phyloP scores from a whole-genome alignment of 2,797 vertebrate genomes.

The Ctenochaetus hawaiiensis region DNA sequence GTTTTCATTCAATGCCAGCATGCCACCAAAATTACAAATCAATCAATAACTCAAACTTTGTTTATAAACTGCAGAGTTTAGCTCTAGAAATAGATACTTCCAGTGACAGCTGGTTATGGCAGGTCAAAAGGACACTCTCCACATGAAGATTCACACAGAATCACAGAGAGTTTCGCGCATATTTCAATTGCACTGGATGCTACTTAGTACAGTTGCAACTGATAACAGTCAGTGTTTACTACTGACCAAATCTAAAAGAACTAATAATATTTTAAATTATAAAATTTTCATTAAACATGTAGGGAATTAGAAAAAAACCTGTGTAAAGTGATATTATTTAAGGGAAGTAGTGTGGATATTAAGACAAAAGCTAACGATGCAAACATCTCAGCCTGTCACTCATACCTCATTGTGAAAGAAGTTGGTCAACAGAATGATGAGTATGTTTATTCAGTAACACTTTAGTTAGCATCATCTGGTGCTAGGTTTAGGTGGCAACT shows the following conservation, averaged over 20 bases:
- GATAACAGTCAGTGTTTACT: background rate
- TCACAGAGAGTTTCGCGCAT: too few relatives aligned
- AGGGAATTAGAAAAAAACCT: too few relatives aligned
- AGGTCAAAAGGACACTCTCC: too few relatives aligned
- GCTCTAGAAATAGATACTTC: background rate
- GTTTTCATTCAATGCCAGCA: background rate
- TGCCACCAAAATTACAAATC: background rate
- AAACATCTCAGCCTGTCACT: slow-evolving; percentile 9
- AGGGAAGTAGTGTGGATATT: background rate
- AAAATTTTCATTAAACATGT: too few relatives aligned
- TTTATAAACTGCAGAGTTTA: background rate
- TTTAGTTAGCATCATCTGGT: too few relatives aligned
- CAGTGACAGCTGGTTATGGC: too few relatives aligned
- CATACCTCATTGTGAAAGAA: slow-evolving; percentile 29
- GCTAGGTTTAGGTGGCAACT: too few relatives aligned
- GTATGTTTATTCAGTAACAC: background rate
- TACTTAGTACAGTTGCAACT: too few relatives aligned
- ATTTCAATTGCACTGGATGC: too few relatives aligned
- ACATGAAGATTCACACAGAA: too few relatives aligned
- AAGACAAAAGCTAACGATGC: background rate
- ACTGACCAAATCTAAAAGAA: background rate
- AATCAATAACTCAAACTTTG: background rate
- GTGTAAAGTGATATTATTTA: background rate
- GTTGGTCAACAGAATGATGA: background rate
- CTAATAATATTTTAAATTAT: too few relatives aligned